Evolutionary conservation across 2,113 vertebrate species (phyloP).

Genomic region (Thomomys bottae): DNA sequence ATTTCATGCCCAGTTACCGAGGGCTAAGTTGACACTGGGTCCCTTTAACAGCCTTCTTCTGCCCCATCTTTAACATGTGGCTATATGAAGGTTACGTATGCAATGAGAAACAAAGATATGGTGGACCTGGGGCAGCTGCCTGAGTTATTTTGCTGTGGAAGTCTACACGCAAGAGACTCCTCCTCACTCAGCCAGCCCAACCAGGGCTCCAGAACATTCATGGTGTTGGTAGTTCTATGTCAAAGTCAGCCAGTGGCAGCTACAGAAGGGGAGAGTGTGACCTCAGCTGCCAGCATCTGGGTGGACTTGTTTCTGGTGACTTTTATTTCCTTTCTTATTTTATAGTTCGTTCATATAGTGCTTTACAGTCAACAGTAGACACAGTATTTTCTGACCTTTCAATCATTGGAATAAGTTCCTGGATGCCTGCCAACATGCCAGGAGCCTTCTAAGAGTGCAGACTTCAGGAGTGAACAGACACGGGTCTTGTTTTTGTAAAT

Average conservation of each 20-base stretch:
- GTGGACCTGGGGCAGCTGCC: not conserved
- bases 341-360: not conserved
- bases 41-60: not conserved
- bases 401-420: not conserved
- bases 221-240: not conserved
- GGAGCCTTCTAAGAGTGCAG: not conserved
- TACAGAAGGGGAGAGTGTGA: not conserved
- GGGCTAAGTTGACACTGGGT: not conserved
- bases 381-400: not conserved
- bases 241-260: not conserved
- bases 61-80: not conserved
- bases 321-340: constrained; percentile 35
- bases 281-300: not conserved
- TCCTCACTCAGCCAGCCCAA: not conserved
- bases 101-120: not conserved
- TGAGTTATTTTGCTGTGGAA: constrained; percentile 4
- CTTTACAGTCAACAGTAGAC: not conserved
- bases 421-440: not conserved
- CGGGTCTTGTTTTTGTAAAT: not conserved
- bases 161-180: not conserved
- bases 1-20: not conserved
- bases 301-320: not conserved
- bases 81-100: constrained; percentile 31
- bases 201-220: not conserved
- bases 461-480: not conserved